These are phyloP conservation scores for Sepiola atlantica DNA, from an alignment of 2,888 invertebrate species.

Conservation along the genomic window DNA sequence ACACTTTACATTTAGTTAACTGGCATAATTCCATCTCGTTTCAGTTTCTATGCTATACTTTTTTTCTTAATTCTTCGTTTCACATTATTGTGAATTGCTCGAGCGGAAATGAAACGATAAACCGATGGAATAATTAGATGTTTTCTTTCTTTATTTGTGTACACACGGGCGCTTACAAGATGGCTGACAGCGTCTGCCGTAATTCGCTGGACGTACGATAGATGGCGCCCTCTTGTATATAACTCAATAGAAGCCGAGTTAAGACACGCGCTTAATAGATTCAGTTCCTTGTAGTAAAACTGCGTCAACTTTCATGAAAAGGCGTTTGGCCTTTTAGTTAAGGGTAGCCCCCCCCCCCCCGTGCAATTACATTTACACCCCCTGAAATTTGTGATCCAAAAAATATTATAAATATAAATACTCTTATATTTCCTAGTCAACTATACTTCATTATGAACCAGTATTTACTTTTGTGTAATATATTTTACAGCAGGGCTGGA, in stretches of 20 bases:
- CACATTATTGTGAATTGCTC: background rate
- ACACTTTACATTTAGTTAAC: background rate
- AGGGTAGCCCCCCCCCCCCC: too few species aligned
- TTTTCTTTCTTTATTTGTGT: background rate
- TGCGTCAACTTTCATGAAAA: too few species aligned
- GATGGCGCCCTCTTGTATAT: background rate
- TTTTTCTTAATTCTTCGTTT: background rate
- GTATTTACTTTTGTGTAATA: too few species aligned
- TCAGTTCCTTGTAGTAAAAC: background rate
- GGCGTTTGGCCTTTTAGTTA: too few species aligned
- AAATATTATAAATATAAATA: too few species aligned
- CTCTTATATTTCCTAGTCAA: too few species aligned
- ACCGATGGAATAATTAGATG: conserved; percentile 32
- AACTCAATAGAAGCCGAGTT: background rate
- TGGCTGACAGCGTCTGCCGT: background rate
- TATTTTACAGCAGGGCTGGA: too few species aligned
- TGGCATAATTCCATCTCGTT: background rate
- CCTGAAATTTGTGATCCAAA: too few species aligned
- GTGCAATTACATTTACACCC: too few species aligned
- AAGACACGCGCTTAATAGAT: background rate
- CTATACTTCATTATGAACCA: too few species aligned
- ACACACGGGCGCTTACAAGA: background rate
- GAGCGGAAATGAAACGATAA: background rate
- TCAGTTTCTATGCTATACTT: background rate
- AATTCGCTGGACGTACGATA: background rate